phyloP scores from a whole-genome alignment of 2,113 vertebrate species.

The Vulpes lagopus region DNA sequence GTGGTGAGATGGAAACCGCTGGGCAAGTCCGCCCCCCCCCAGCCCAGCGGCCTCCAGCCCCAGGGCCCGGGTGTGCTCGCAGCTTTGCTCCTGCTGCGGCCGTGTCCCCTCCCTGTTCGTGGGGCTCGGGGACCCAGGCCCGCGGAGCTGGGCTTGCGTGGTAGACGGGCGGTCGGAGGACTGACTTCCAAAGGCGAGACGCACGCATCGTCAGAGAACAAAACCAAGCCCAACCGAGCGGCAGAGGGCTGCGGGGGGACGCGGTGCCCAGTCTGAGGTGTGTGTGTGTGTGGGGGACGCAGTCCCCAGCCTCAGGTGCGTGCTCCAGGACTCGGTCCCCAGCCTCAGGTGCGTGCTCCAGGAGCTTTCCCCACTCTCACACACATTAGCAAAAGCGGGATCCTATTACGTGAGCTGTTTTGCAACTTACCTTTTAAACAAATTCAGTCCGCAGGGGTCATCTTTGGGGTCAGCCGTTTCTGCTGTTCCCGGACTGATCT shows the following conservation, averaged over 20 bases:
- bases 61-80: background rate
- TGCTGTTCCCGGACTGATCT: background rate
- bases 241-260: no score
- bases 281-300: no score
- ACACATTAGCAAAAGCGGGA: background rate
- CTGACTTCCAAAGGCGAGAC: background rate
- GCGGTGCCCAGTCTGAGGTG: no score
- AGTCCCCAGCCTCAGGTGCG: no score
- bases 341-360: no score
- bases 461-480: background rate
- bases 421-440: background rate
- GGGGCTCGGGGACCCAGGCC: background rate
- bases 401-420: background rate
- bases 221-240: background rate
- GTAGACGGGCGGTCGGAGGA: background rate
- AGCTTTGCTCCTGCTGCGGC: fast-evolving
- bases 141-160: fast-evolving
- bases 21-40: background rate
- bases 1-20: background rate
- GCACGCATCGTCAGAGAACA: background rate
- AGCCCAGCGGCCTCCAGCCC: background rate
- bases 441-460: background rate
- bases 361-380: background rate
- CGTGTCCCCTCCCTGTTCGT: fast-evolving
- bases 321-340: no score